Conservation (phyloP, 2,113 vertebrate genomes). For the Sinocyclocheilus anophthalmus region DNA sequence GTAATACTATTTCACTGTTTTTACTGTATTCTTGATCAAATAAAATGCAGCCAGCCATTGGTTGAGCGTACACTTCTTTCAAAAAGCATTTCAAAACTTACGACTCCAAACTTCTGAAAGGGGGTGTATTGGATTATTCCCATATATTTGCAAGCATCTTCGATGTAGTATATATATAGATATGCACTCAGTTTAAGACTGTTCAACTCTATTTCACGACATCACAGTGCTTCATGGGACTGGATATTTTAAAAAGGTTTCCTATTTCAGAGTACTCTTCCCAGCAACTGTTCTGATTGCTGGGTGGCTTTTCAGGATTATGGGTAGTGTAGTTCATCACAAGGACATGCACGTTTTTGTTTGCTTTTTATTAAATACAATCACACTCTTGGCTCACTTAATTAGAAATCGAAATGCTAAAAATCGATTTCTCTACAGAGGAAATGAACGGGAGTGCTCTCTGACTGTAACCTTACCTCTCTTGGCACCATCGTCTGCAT, state of each 20-base stretch:
- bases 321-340: neutral
- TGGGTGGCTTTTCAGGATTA: neutral
- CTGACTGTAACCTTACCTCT: conserved; percentile 59
- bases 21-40: neutral
- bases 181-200: too few relatives aligned
- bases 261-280: too few relatives aligned
- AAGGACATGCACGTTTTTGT: neutral
- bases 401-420: neutral
- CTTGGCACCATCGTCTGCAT: conserved; percentile 42
- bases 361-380: too few relatives aligned
- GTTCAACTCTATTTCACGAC: neutral
- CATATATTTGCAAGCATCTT: too few relatives aligned
- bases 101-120: too few relatives aligned
- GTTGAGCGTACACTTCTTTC: too few relatives aligned
- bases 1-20: too few relatives aligned
- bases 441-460: neutral
- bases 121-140: too few relatives aligned
- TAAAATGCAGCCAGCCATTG: neutral
- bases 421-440: neutral
- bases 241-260: neutral
- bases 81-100: too few relatives aligned
- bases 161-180: too few relatives aligned
- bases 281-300: neutral
- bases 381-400: too few relatives aligned
- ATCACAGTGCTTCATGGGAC: neutral